phyloP scores from a whole-genome alignment of 30 jellyfish, hydroid and myxozoan genomes.

The Turritopsis rubra region DNA sequence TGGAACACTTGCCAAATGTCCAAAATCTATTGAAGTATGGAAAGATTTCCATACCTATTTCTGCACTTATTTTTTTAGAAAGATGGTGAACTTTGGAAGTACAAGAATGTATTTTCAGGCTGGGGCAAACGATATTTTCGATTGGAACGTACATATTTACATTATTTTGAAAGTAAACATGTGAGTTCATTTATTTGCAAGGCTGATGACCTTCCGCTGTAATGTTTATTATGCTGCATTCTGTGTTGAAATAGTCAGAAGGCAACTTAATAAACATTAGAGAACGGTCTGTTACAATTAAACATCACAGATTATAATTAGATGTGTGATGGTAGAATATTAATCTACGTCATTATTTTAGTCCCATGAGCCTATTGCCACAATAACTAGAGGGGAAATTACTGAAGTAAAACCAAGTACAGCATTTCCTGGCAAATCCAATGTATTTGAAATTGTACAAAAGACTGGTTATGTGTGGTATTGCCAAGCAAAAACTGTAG shows the following conservation, averaged over 20 bases:
- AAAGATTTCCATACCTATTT: too few species aligned
- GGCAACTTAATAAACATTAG: too few species aligned
- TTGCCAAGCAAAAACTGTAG: constrained; percentile 85
- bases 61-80: constrained; percentile 45
- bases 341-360: constrained; percentile 13
- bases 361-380: constrained; percentile 83
- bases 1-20: neutral
- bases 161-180: constrained; percentile 80
- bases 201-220: too few species aligned
- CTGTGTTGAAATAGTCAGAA: neutral
- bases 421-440: constrained; percentile 64
- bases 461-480: constrained; percentile 78
- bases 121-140: constrained; percentile 80
- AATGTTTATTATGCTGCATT: too few species aligned
- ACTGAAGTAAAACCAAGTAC: constrained; percentile 68
- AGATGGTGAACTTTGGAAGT: constrained; percentile 81
- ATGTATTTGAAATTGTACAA: constrained; percentile 90
- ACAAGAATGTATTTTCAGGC: constrained; percentile 79
- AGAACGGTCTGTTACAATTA: too few species aligned
- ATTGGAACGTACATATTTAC: constrained; percentile 80
- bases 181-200: constrained; percentile 77
- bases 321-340: neutral
- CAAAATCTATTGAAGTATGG: neutral
- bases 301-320: neutral
- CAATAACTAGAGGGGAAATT: constrained; percentile 77